Evolutionary conservation across 1,140 invertebrate species (phyloP), one percentile per base, ranked within the genome.

Genomic region (Drosophila sulfurigaster): DNA sequence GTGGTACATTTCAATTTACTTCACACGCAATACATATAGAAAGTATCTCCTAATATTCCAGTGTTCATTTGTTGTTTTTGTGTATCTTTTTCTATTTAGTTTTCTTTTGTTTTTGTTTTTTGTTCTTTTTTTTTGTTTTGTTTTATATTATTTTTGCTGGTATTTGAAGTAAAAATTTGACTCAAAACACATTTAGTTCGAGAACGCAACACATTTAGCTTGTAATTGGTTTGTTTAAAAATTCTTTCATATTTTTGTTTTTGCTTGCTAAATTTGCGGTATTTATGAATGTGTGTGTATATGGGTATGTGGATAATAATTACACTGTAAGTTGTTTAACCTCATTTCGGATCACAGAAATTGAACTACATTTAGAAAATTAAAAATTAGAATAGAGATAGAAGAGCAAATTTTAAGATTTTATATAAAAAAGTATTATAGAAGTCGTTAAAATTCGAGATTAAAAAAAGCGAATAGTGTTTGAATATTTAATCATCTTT

Each of bases 121-220:
- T 25, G 20, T 25, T 25, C 20, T 70, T 60, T 62, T 80, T 62
- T 57, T 64, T 58, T 43, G 28, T 66, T 85, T 78, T 13, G 20
- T 25, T 59, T 62, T 30, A 3, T 59, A 65, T 54, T 56, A 45
- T 6, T 51, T 41, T 60, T 74, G 32, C 30, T 75, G 54, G 46
- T 65, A 64, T 75, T 86, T 82, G 79, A 87, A 87, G 83, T 80
- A 87, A 88, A 87, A 89, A 89, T 78, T 81, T 73, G 78, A 90
- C 78, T 79, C 81, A 85, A 89, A 82, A 89, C 83, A 89, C 85
- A 90, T 89, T 90, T 85, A 77, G 88, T 81, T 82, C 78, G 72
- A 80, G 81, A 89, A 89, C 86, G 86, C 86, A 89, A 89, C 76
- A 90, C 72, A 80, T 80, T 82, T 79, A 74, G 49, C 58, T 63